Evolutionary conservation across 2,888 invertebrate genomes (phyloP).

Genomic region (Cephus runcator): DNA sequence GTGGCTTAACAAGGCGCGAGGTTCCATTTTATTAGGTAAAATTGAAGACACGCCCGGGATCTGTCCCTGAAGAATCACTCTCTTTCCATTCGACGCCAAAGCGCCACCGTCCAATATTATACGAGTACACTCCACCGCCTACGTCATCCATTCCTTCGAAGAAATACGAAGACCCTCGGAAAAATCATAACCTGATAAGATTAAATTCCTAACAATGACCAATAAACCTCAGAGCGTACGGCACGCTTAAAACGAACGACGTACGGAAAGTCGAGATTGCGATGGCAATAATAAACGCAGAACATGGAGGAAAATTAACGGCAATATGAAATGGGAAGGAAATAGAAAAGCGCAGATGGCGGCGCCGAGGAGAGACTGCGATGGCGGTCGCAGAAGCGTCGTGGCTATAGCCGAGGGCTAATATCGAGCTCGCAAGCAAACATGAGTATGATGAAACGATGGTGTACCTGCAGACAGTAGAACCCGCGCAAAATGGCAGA

Average conservation of each 20-base stretch:
- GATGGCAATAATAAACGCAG: not conserved
- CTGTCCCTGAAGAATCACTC: no score
- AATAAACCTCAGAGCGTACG: not conserved
- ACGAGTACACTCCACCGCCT: no score
- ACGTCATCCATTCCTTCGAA: no score
- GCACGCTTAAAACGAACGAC: not conserved
- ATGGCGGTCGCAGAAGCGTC: no score
- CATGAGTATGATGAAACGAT: not conserved
- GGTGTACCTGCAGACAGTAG: slow-evolving; percentile 21
- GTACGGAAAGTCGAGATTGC: not conserved
- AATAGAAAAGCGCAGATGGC: not conserved
- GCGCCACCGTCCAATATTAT: no score
- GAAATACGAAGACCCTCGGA: no score
- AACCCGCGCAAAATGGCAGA: slow-evolving; percentile 34
- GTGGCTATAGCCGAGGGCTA: not conserved
- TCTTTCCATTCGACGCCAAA: no score
- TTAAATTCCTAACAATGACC: no score
- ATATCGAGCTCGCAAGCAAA: slow-evolving; percentile 1
- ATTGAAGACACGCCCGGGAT: slow-evolving; percentile 41
- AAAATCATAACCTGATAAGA: no score
- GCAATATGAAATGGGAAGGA: no score
- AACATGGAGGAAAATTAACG: not conserved
- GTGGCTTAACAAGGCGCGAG: slow-evolving; percentile 59
- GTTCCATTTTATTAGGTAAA: slow-evolving; percentile 58
- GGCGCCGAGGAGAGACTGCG: not conserved